phyloP scores from a whole-genome alignment of 35 echinoderm and acorn worm species.

The Nesometra sesokonis region DNA sequence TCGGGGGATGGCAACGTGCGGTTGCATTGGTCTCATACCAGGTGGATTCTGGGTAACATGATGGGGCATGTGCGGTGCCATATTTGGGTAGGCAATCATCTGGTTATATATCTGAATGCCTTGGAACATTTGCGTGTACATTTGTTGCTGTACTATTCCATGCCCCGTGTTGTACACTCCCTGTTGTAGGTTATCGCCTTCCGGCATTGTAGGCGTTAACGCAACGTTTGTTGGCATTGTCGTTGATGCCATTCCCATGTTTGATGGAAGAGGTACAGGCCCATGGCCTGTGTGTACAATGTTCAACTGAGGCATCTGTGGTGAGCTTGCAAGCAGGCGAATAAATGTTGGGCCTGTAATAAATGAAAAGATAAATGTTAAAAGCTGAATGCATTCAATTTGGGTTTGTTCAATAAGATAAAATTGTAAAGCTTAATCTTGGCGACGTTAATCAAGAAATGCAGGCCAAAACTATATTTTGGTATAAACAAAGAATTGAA shows the following conservation, averaged over 20 bases:
- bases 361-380: neutral
- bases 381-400: no score
- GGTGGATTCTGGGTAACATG: slow-evolving; percentile 12
- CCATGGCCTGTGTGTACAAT: slow-evolving; percentile 90
- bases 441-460: no score
- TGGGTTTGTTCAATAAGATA: no score
- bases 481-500: no score
- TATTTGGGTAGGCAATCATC: slow-evolving; percentile 57
- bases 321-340: slow-evolving; percentile 76
- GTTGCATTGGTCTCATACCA: neutral
- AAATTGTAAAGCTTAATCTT: no score
- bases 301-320: slow-evolving; percentile 74
- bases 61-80: slow-evolving; percentile 54
- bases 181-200: slow-evolving; percentile 26
- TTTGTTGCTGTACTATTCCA: slow-evolving; percentile 55
- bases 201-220: slow-evolving; percentile 50
- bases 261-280: slow-evolving; percentile 35
- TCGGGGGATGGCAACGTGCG: neutral
- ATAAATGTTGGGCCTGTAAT: slow-evolving; percentile 80
- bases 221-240: slow-evolving; percentile 50
- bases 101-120: slow-evolving; percentile 42
- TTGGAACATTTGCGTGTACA: slow-evolving; percentile 63
- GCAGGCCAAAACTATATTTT: no score
- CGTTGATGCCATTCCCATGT: slow-evolving; percentile 48
- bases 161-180: slow-evolving; percentile 6